Percentiles rank a stretch among this genome's conserved stretches.
Evolutionary conservation across 2,888 invertebrate genomes (phyloP).

Genomic region (Meganola albula): DNA sequence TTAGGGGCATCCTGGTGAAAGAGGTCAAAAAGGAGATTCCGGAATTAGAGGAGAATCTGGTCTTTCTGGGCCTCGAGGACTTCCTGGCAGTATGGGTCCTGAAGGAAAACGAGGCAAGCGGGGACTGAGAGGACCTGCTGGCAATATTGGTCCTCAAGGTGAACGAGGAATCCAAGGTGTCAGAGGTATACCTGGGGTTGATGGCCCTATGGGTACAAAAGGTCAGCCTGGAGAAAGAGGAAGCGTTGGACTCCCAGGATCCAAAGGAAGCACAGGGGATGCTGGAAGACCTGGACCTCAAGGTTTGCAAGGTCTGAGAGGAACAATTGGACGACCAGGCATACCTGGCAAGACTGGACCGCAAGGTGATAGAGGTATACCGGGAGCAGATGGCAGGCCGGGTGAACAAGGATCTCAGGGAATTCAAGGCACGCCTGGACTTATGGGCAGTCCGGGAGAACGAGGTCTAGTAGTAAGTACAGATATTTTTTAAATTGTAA

Average conservation of each 20-base stretch:
- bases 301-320: slow-evolving; percentile 81
- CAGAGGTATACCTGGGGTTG: slow-evolving; percentile 85
- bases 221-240: slow-evolving; percentile 86
- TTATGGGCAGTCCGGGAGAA: slow-evolving; percentile 87
- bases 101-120: slow-evolving; percentile 90
- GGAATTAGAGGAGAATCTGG: slow-evolving; percentile 88
- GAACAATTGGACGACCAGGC: slow-evolving; percentile 83
- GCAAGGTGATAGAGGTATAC: slow-evolving; percentile 84
- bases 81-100: slow-evolving; percentile 84
- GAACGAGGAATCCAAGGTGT: slow-evolving; percentile 83
- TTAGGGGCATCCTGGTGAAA: slow-evolving; percentile 86
- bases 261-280: slow-evolving; percentile 80
- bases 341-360: slow-evolving; percentile 83
- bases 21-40: slow-evolving; percentile 87
- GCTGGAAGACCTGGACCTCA: slow-evolving; percentile 81
- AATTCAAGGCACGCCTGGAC: slow-evolving; percentile 87
- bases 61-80: slow-evolving; percentile 83
- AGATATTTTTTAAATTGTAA: neutral
- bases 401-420: slow-evolving; percentile 90
- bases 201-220: slow-evolving; percentile 86
- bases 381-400: slow-evolving; percentile 90
- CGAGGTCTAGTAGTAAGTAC: slow-evolving; percentile 81
- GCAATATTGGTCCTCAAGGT: slow-evolving; percentile 83
- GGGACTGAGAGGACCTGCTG: slow-evolving; percentile 86
- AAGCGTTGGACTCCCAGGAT: slow-evolving; percentile 62